These are phyloP conservation scores for Euzophera pinguis DNA, from an alignment of 2,888 invertebrate species.

Conservation along the genomic window DNA sequence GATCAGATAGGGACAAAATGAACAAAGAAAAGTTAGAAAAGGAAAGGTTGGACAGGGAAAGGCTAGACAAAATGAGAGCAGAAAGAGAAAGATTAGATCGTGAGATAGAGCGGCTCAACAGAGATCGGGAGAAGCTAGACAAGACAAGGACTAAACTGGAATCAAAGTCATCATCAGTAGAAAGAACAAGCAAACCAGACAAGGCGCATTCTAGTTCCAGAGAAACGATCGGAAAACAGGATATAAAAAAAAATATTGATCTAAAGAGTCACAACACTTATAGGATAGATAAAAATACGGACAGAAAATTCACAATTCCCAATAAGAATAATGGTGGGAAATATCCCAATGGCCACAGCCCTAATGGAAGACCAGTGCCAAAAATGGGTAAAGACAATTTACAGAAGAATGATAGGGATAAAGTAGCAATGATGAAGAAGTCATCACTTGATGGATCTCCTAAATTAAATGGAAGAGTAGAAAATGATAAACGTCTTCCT, in stretches of 20 bases:
- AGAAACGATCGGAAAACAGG: conserved; percentile 35
- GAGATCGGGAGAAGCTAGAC: conserved; percentile 60
- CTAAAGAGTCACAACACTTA: conserved; percentile 71
- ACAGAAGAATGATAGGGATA: conserved; percentile 44
- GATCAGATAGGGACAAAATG: conserved; percentile 18
- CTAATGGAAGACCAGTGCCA: conserved; percentile 52
- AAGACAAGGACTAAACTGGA: conserved; percentile 61
- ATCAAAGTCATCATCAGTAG: conserved; percentile 35
- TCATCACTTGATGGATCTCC: conserved; percentile 31
- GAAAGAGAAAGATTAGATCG: conserved; percentile 67
- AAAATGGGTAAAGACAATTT: conserved; percentile 44
- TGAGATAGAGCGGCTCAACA: conserved; percentile 61
- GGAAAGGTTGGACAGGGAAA: conserved; percentile 52
- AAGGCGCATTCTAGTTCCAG: conserved; percentile 45
- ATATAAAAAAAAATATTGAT: conserved; percentile 62
- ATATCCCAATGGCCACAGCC: conserved; percentile 48
- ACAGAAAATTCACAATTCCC: conserved; percentile 41
- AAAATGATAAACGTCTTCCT: conserved; percentile 40
- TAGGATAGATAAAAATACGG: conserved; percentile 72
- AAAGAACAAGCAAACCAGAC: conserved; percentile 43
- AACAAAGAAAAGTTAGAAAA: conserved; percentile 25
- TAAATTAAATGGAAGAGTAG: conserved; percentile 34
- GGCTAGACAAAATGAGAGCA: conserved; percentile 59
- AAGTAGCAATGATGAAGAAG: conserved; percentile 37
- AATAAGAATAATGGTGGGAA: conserved; percentile 46